Base-by-base conservation (phyloP, 1,140 invertebrate species). In the Drosophila subpulchrella region DNA sequence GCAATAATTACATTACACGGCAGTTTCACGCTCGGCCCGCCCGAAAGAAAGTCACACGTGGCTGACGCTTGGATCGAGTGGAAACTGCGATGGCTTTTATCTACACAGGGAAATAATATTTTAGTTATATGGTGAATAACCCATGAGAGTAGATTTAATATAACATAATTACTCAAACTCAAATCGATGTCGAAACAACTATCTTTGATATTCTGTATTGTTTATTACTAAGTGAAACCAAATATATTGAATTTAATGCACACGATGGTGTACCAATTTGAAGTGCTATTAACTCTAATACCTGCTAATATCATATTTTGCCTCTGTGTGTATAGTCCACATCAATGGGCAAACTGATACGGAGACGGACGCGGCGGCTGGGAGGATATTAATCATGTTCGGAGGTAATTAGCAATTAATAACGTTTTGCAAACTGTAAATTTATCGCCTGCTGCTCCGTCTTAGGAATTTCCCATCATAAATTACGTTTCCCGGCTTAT, bases 1-100 rank as follows among this genome's bases (percentile, higher is more conserved):
- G 67, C 77, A 84, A 83, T 89, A 89, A 89, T 89, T 88, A 84
- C 77, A 84, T 89, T 89, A 86, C 75, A 79, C 71, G 84, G 84
- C 84, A 84, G 77, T 89, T 88, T 89, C 73, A 75, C 58, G 63
- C 65, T 70, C 56, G 42, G 56, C 30, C 48, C 53, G 39, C 20
- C 47, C 57, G n/a, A 60, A 85, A 81, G 68, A 76, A 88, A 88
- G 84, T 88, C 84, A 89, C 84, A 89, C 84, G 68, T 80, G 84
- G 77, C 68, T 88, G 82, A 48, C 61, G 60, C 41, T 42, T 30
- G 75, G 42, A 55, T 78, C 55, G 55, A 60, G 42, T 42, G 61
- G 67, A 74, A 58, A 34, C 47, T 30, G 7, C 27, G 62, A 44
- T 48, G 65, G 11, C 63, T 57, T 17, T 20, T 13, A 20, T n/a